Conservation (phyloP, 2,888 invertebrate genomes). For the Tachina grossa region DNA sequence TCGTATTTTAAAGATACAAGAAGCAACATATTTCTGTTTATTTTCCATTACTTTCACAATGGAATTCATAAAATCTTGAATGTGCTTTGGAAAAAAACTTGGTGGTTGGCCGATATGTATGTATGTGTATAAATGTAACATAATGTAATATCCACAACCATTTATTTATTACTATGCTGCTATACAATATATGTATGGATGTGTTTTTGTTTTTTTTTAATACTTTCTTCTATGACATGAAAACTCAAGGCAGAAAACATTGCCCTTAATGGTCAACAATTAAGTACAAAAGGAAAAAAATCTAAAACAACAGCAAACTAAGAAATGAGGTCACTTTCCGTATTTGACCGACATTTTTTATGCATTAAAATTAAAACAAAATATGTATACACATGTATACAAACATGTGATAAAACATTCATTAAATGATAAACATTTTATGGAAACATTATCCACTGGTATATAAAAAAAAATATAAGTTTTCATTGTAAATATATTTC, state of each 20-base stretch:
- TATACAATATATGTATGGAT: slow-evolving; percentile 2
- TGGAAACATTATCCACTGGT: slow-evolving; percentile 2
- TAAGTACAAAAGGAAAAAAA: slow-evolving; percentile 61
- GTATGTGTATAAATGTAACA: neutral
- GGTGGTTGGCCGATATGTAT: neutral
- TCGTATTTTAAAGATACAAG: slow-evolving; percentile 1
- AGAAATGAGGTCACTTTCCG: slow-evolving; percentile 69
- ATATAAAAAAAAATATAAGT: neutral
- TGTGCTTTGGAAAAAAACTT: slow-evolving; percentile 18
- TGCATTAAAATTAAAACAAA: slow-evolving; percentile 32
- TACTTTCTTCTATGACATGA: slow-evolving; percentile 56
- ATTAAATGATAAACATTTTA: slow-evolving; percentile 47
- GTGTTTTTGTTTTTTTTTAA: neutral
- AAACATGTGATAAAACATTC: neutral
- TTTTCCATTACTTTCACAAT: slow-evolving; percentile 22
- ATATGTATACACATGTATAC: neutral
- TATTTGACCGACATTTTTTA: slow-evolving; percentile 67
- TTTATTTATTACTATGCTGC: slow-evolving; percentile 40
- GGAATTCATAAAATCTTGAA: slow-evolving; percentile 10
- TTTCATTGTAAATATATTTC: slow-evolving; percentile 1
- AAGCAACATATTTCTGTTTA: slow-evolving; percentile 41
- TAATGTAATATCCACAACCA: neutral
- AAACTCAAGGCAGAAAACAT: slow-evolving; percentile 74
- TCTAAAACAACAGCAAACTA: slow-evolving; percentile 19
- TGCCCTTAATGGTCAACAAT: slow-evolving; percentile 76